Conservation (phyloP, 2,797 vertebrate species). For the Mycteria americana region DNA sequence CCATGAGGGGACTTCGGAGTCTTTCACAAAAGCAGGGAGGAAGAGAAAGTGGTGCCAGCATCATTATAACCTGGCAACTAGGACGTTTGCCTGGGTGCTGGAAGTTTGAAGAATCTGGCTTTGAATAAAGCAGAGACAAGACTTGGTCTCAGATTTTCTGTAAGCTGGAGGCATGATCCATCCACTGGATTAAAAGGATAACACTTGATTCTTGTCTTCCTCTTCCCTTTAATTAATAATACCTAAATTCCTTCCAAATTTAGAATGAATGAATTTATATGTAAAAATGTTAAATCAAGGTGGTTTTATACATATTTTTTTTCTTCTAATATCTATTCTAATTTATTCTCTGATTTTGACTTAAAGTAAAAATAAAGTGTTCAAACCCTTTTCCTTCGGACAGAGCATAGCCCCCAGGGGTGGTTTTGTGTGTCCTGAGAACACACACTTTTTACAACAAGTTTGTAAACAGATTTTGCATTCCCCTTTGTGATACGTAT, state of each 20-base stretch:
- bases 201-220: not conserved
- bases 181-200: not conserved
- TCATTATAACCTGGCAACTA: not conserved
- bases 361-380: not conserved
- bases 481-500: not conserved
- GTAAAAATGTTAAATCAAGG: not conserved
- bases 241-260: not conserved
- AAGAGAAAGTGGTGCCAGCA: not conserved
- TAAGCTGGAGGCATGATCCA: not conserved
- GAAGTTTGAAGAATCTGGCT: not conserved
- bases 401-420: not conserved
- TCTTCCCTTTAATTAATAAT: not conserved
- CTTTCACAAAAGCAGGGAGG: not conserved
- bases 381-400: not conserved
- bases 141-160: not conserved
- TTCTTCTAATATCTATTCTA: not conserved
- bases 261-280: not conserved
- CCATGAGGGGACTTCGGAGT: not conserved
- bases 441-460: not conserved
- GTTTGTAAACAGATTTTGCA: not conserved
- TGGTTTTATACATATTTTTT: not conserved
- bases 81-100: not conserved
- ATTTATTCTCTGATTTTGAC: not conserved
- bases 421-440: not conserved
- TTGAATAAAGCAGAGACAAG: not conserved